A percentile compares a stretch with the other conserved stretches of the same genome.
Conservation (phyloP, 1,140 invertebrate genomes). For the Ylistrum balloti region DNA sequence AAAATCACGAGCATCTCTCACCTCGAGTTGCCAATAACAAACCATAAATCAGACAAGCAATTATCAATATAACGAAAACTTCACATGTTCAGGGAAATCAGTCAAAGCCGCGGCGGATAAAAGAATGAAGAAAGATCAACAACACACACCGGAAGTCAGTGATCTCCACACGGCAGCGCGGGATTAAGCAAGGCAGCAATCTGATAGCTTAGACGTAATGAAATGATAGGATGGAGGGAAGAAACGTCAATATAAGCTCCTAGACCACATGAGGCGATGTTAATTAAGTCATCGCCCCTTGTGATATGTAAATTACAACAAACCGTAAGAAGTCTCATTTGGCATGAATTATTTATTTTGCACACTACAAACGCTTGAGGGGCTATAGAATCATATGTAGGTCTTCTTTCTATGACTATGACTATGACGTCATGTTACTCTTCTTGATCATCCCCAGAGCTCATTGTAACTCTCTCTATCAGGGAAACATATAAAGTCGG, state of each 20-base stretch:
- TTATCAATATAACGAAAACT: conserved; percentile 34
- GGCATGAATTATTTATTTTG: conserved; percentile 27
- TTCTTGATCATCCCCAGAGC: neutral
- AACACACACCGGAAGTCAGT: conserved; percentile 1
- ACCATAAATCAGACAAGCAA: neutral
- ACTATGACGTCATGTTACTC: neutral
- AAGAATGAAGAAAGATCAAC: neutral
- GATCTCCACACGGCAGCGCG: neutral
- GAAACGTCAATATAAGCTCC: neutral
- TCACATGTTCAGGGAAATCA: neutral
- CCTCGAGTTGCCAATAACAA: neutral
- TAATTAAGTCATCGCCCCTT: neutral
- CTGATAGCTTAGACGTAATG: neutral
- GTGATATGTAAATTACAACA: neutral
- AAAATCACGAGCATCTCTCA: neutral
- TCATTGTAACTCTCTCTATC: neutral
- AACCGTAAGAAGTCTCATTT: neutral
- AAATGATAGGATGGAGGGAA: neutral
- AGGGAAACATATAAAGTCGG: neutral
- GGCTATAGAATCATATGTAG: neutral
- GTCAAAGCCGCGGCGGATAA: neutral
- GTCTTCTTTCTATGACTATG: neutral
- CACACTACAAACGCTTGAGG: conserved; percentile 8
- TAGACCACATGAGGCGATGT: conserved; percentile 7
- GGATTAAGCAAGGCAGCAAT: neutral